Base-by-base conservation (phyloP, 2,888 invertebrate genomes). In the Apodemia hepburni region DNA sequence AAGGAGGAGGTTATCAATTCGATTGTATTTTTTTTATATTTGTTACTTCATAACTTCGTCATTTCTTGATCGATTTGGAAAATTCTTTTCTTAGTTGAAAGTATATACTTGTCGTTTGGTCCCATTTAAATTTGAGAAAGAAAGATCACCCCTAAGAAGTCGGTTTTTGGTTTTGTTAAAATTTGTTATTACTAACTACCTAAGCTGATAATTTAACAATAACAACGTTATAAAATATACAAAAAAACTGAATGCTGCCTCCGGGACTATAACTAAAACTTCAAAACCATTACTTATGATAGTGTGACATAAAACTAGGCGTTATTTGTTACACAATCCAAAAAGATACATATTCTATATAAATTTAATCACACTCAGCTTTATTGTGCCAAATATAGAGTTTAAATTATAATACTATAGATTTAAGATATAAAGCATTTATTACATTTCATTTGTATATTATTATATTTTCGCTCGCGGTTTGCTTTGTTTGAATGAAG, bases 301-400 rank as follows among this genome's bases (percentile, higher is more conserved):
- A 35, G 61, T 58, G 61, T 47, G 61, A 62, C 61, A 62, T 33
- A 45, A 62, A 62, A 62, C 61, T 62, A 62, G 61, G 61, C 61
- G 61, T 62, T 58, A 38, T 45, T 54, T 42, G 59, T 42, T 42
- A 45, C 38, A 61, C 15, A 61, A 58, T 60, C 18, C 35, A 59
- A 45, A 61, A 54, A 59, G 64, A 33, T 27, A 57, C n/a, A 51
- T 35, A 57, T 27, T 42, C 27, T n/a, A 57, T n/a, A n/a, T 4
- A 7, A 12, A 15, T 54, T 27, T 27, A 12, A 12, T 47, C 29
- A 61, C 12, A 45, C 33, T 42, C n/a, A 18, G 22, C 27, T 22
- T 12, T 58, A 57, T n/a, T 33, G 2, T 18, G 15, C n/a, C 18
- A 22, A 7, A 29, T 12, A 45, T 58, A 61, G 22, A 58, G 61